Base-by-base conservation (phyloP, 2,888 invertebrate species). In the Eucera pruinosa region DNA sequence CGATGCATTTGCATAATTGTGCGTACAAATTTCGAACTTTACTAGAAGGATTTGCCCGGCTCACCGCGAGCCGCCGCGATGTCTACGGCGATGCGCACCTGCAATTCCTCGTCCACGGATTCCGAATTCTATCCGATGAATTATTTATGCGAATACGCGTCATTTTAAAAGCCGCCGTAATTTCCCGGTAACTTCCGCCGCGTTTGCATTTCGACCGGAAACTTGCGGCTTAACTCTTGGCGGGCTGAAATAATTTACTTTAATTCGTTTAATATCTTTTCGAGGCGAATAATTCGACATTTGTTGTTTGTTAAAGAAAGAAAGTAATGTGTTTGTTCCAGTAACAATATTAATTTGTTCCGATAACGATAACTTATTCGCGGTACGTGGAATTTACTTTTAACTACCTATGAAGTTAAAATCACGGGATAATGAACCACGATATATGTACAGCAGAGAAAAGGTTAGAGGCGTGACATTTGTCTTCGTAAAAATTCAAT, bases 11-110 rank as follows among this genome's bases (percentile, higher is more conserved):
- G 73, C 89, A 89, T 89, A 88, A 89, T 89, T 89, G 86, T 85
- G 86, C 84, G 87, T 89, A 88, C 87, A 88, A 88, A 89, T 88
- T 88, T 80, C 80, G 57, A 87, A 89, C 82, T 89, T 86, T 73
- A 76, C 75, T 61, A 54, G 81, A 79, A 85, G 85, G 87, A 88
- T 88, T 89, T 84, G 84, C 82, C 69, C 55, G 68, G 58, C 60
- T 72, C 67, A 45, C 27, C 60, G 45, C 52, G 61, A 39, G 68
- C 39, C 50, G 45, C 30, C 45, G 45, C 54, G 20, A 30, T 57
- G 57, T 36, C 55, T 13, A 47, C 45, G 48, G 25, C 45, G 15
- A 18, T 25, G 69, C 48, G 48, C 57, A 65, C 50, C 71, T 43
- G 47, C 64, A 30, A 25, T 45, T 66, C 39, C 52, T 58, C 68